These are phyloP conservation scores for Phoxinus dragarum DNA, from an alignment of 2,797 vertebrate species.

Conservation along the genomic window DNA sequence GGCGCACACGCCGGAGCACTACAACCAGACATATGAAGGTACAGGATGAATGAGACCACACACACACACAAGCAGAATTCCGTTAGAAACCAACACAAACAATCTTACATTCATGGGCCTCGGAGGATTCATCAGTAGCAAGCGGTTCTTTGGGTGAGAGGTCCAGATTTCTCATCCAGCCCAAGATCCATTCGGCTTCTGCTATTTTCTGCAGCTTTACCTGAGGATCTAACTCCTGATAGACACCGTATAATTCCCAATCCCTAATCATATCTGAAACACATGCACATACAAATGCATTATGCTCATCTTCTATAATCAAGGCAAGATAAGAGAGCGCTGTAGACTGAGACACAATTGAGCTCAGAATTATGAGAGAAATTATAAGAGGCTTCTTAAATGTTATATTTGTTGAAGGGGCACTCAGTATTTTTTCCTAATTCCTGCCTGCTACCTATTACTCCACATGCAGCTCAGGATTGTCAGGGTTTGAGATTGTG, in stretches of 20 bases:
- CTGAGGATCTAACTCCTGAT: conserved; percentile 84
- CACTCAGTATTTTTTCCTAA: background rate
- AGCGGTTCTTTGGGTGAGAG: conserved; percentile 79
- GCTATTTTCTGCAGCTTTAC: conserved; percentile 76
- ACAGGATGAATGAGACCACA: conserved; percentile 49
- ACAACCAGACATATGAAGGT: conserved; percentile 24
- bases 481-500: background rate
- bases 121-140: conserved; percentile 79
- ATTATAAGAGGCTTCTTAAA: background rate
- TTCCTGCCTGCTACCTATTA: background rate
- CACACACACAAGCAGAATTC: conserved; percentile 8
- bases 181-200: conserved; percentile 80
- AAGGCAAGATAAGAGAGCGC: background rate
- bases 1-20: conserved; percentile 76
- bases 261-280: conserved; percentile 88
- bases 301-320: background rate
- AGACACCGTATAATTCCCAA: conserved; percentile 86
- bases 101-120: conserved; percentile 85
- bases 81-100: background rate
- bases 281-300: conserved; percentile 13
- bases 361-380: background rate
- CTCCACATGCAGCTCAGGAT: background rate
- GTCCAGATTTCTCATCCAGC: conserved; percentile 80
- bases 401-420: background rate
- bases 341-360: background rate